These are phyloP conservation scores for Nasonia oneida DNA, from an alignment of 2,888 invertebrate species.

Conservation along the genomic window DNA sequence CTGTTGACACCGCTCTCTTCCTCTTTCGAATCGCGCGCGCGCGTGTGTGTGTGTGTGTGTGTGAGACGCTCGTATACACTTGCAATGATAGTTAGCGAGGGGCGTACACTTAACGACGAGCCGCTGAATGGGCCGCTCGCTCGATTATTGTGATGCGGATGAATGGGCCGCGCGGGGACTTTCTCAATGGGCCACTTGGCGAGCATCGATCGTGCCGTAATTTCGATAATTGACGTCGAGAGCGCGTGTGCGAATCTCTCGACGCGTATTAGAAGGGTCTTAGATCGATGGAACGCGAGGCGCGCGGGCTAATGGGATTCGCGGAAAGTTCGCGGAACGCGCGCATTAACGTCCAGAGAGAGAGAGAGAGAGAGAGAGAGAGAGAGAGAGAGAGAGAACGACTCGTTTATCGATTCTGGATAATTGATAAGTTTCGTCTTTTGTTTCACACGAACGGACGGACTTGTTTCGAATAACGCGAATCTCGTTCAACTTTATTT, in stretches of 20 bases:
- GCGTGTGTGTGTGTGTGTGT: neutral
- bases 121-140: neutral
- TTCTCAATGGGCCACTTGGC: conserved; percentile 39
- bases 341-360: neutral
- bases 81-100: neutral
- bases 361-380: too few species aligned
- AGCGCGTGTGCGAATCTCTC: neutral
- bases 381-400: too few species aligned
- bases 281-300: neutral
- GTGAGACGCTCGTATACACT: neutral
- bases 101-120: neutral
- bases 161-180: conserved; percentile 48
- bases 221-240: conserved; percentile 41
- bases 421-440: neutral
- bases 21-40: neutral
- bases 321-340: conserved; percentile 8
- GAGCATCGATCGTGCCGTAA: conserved; percentile 7
- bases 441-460: too few species aligned
- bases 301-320: neutral
- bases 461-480: too few species aligned
- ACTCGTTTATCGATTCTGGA: conserved; percentile 1
- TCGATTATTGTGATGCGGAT: conserved; percentile 1
- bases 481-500: too few species aligned
- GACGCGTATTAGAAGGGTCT: neutral
- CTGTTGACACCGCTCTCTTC: conserved; percentile 20